phyloP scores from a whole-genome alignment of 1,140 invertebrate genomes.

The Elysia chlorotica region DNA sequence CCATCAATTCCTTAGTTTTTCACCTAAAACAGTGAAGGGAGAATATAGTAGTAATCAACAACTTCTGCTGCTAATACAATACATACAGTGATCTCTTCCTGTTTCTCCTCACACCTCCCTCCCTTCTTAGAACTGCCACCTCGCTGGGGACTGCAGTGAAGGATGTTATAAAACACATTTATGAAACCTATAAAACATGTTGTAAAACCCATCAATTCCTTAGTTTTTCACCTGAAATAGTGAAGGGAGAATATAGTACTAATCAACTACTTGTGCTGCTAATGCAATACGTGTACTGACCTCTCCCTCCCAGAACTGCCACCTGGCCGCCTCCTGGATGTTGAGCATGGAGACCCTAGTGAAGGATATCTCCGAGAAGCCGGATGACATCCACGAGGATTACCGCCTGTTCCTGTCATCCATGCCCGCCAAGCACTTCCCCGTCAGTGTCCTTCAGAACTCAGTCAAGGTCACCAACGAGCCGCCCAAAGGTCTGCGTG shows the following conservation, averaged over 20 bases:
- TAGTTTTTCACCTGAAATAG: too few species aligned
- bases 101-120: slow-evolving; percentile 63
- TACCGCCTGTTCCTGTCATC: slow-evolving; percentile 62
- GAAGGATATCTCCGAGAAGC: slow-evolving; percentile 56
- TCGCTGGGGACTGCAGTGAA: slow-evolving; percentile 62
- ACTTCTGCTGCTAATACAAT: not conserved
- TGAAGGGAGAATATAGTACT: too few species aligned
- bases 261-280: not conserved
- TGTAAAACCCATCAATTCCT: too few species aligned
- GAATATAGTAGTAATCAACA: not conserved
- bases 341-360: slow-evolving; percentile 58
- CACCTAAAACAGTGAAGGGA: too few species aligned
- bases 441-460: slow-evolving; percentile 62
- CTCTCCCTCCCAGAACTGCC: slow-evolving; percentile 57
- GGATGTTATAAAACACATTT: too few species aligned
- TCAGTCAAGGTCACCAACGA: slow-evolving; percentile 65
- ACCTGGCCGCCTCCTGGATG: slow-evolving; percentile 64
- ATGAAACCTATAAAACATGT: too few species aligned
- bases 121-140: slow-evolving; percentile 61
- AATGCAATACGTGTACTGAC: not conserved
- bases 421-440: slow-evolving; percentile 62
- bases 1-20: too few species aligned
- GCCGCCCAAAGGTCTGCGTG: slow-evolving; percentile 64
- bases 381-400: slow-evolving; percentile 56
- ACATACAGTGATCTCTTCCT: not conserved